Evolutionary conservation across 2,797 vertebrate genomes (phyloP).

Genomic region (Protosalanx chinensis): DNA sequence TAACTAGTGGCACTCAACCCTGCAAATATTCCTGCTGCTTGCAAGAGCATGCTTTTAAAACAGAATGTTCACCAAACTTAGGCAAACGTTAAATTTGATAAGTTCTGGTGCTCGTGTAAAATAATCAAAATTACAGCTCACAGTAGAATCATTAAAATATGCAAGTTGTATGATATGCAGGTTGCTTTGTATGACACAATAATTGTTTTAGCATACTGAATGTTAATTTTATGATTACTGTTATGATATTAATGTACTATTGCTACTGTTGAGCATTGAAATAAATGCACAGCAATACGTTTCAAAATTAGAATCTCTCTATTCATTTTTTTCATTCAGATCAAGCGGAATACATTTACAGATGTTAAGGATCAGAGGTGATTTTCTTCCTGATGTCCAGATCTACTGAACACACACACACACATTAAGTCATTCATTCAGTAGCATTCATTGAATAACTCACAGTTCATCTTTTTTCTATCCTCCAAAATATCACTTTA

Average conservation of each 20-base stretch:
- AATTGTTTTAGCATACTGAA: constrained; percentile 61
- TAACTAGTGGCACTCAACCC: constrained; percentile 48
- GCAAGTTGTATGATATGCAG: constrained; percentile 53
- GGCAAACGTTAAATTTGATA: constrained; percentile 26
- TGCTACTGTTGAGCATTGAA: constrained; percentile 53
- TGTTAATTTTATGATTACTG: constrained; percentile 59
- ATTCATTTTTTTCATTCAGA: constrained; percentile 14
- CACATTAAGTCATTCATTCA: background rate
- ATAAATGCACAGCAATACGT: constrained; percentile 60
- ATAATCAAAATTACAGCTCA: constrained; percentile 45
- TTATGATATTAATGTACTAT: constrained; percentile 29
- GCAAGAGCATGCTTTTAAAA: constrained; percentile 63
- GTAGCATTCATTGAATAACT: constrained; percentile 11
- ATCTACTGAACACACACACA: background rate
- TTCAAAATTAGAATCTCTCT: constrained; percentile 3
- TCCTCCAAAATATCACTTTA: constrained; percentile 11
- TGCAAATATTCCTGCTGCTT: constrained; percentile 54
- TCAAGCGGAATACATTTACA: too few species aligned
- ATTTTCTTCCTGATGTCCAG: too few species aligned
- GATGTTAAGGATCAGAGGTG: too few species aligned
- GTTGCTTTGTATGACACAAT: constrained; percentile 54
- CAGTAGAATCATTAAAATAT: constrained; percentile 44
- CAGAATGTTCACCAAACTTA: constrained; percentile 47
- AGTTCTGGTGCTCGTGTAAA: constrained; percentile 43
- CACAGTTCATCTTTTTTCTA: background rate